These are phyloP conservation scores for Dendrolimus kikuchii DNA, from an alignment of 1,140 invertebrate genomes.

Conservation along the genomic window DNA sequence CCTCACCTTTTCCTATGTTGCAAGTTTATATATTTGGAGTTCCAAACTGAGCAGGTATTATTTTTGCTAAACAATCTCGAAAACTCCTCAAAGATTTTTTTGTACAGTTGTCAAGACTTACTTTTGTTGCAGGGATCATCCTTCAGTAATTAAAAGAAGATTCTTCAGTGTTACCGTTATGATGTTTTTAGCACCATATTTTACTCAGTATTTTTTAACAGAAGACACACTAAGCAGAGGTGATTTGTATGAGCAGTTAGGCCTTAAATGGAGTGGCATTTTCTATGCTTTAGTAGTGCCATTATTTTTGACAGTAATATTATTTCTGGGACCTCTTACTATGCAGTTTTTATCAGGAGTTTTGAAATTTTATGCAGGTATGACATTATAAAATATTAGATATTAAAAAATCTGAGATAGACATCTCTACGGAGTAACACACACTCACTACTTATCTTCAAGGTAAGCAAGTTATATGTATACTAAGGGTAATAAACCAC, in stretches of 20 bases:
- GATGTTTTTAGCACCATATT: constrained; percentile 83
- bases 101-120: neutral
- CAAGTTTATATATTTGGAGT: constrained; percentile 89
- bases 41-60: constrained; percentile 78
- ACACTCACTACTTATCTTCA: too few species aligned
- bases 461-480: too few species aligned
- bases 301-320: constrained; percentile 84
- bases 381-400: constrained; percentile 7
- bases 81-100: constrained; percentile 1
- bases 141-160: constrained; percentile 89
- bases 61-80: neutral
- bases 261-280: constrained; percentile 82
- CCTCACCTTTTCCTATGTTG: constrained; percentile 84
- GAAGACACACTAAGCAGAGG: constrained; percentile 75
- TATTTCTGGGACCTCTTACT: constrained; percentile 88
- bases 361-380: constrained; percentile 81
- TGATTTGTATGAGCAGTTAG: constrained; percentile 82
- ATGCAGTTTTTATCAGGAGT: constrained; percentile 81
- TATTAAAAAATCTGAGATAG: too few species aligned
- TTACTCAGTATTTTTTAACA: constrained; percentile 80
- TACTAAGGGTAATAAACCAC: too few species aligned
- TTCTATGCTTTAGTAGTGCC: constrained; percentile 83
- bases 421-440: too few species aligned
- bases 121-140: constrained; percentile 83
- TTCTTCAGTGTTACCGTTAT: constrained; percentile 90